phyloP scores from a whole-genome alignment of 2,797 vertebrate genomes.

The Typhlichthys eigenmanni region DNA sequence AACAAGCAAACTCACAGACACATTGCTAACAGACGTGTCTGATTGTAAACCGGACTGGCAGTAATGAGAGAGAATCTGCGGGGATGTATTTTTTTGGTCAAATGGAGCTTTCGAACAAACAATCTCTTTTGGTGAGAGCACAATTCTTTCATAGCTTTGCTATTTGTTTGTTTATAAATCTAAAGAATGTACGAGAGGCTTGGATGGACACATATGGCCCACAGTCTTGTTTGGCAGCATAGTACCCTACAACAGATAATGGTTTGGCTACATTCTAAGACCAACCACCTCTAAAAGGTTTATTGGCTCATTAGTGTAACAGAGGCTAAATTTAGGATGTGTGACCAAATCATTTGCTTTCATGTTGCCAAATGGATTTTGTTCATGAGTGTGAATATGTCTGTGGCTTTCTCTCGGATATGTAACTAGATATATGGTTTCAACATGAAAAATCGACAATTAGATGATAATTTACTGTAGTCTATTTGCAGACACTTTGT shows the following conservation, averaged over 20 bases:
- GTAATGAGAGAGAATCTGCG: conserved; percentile 20
- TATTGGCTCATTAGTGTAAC: conserved; percentile 64
- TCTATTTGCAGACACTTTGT: not conserved
- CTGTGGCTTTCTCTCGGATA: no score
- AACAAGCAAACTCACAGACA: not conserved
- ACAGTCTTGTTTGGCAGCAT: conserved; percentile 41
- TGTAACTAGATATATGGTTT: no score
- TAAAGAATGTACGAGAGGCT: conserved; percentile 41
- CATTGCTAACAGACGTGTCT: not conserved
- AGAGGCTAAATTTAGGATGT: conserved; percentile 53
- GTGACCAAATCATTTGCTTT: conserved; percentile 57
- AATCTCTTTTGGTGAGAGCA: conserved; percentile 26
- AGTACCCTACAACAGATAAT: conserved; percentile 47
- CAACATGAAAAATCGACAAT: no score
- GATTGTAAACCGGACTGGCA: conserved; percentile 16
- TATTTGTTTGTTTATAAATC: conserved; percentile 54
- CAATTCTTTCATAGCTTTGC: conserved; percentile 25
- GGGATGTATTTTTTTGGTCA: conserved; percentile 30
- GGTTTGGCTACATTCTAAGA: conserved; percentile 48
- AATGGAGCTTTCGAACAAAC: conserved; percentile 30
- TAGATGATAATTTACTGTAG: conserved; percentile 30
- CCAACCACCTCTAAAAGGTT: conserved; percentile 46
- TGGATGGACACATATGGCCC: conserved; percentile 51
- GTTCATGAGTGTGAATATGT: conserved; percentile 45
- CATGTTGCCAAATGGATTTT: conserved; percentile 47